These are phyloP conservation scores for Rhinolophus sinicus DNA, from an alignment of 2,113 vertebrate genomes.

Conservation along the genomic window DNA sequence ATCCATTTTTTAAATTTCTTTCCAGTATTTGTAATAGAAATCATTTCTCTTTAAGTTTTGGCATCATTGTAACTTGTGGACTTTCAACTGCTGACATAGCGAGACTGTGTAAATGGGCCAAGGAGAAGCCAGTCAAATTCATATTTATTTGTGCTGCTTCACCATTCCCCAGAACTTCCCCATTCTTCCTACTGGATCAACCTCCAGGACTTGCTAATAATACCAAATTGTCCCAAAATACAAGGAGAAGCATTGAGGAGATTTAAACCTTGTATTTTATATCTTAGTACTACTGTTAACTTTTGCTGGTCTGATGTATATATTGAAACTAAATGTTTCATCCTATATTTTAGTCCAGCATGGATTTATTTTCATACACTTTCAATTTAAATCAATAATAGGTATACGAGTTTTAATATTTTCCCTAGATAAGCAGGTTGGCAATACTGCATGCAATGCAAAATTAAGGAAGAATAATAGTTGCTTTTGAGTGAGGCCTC, in stretches of 20 bases:
- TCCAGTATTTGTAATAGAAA: not conserved
- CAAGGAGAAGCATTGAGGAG: not conserved
- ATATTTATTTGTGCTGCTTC: not conserved
- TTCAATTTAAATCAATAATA: conserved; percentile 18
- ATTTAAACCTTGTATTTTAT: not conserved
- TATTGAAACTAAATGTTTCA: not conserved
- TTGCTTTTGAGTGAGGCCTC: not conserved
- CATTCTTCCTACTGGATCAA: not conserved
- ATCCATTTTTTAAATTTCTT: not conserved
- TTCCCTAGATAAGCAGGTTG: not conserved
- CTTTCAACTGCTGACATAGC: not conserved
- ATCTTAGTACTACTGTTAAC: not conserved
- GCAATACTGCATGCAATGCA: not conserved
- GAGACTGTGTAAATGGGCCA: not conserved
- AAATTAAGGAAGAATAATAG: not conserved
- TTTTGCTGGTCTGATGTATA: not conserved
- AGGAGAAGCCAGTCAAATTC: not conserved
- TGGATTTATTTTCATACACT: conserved; percentile 17
- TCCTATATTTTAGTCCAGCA: not conserved
- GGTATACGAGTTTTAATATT: not conserved
- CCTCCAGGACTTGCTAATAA: not conserved
- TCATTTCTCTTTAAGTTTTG: not conserved
- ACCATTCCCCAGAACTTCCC: not conserved
- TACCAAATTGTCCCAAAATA: not conserved
- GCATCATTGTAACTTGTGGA: not conserved